Base-by-base conservation (phyloP, 2,113 vertebrate species). In the Macroglossus sobrinus region DNA sequence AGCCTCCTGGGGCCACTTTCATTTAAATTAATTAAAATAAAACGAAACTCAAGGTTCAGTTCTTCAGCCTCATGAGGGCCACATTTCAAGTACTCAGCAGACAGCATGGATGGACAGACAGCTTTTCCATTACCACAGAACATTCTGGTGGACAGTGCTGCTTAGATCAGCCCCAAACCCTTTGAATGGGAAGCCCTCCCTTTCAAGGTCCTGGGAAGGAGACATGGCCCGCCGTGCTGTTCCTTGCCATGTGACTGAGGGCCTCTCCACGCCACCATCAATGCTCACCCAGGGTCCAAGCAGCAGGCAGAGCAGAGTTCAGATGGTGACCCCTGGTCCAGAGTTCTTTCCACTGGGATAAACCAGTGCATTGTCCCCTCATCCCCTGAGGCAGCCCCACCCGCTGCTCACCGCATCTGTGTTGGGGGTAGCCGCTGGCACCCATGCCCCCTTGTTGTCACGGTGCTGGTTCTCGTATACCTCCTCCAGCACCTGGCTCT, bases 381-480 rank as follows among this genome's bases (percentile, higher is more conserved):
- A 0, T 16, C 2, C 24, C 72, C 57, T 0, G 12, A 35, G 66
- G 61, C 1, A 9, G 59, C 30, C 30, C 80, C 0, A 0, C 30
- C 0, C 75, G 4, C 4, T 5, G 0, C 98, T 98, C 71, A 98
- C 98, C 2, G 30, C 13, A 0, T 98, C 96, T 0, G 98, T 98
- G 96, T 89, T 97, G 18, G 94, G 94, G 35, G 68, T 1, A 1
- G 76, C 0, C 0, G 98, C 96, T 0, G 97, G 94, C 35, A 12
- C 93, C 98, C 98, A 98, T 7, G 33, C 18, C 0, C 94, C 97
- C 0, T 33, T 4, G 0, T 15, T 11, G 0, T 15, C 26, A 0
- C 98, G 97, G 8, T 2, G 69, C 97, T 99, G 91, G 24, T 98
- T 98, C 97, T 98, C 98, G 0, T 97, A 98, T 1, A 98, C 97